phyloP scores from a whole-genome alignment of 1,140 invertebrate genomes.

The Atta colombica region DNA sequence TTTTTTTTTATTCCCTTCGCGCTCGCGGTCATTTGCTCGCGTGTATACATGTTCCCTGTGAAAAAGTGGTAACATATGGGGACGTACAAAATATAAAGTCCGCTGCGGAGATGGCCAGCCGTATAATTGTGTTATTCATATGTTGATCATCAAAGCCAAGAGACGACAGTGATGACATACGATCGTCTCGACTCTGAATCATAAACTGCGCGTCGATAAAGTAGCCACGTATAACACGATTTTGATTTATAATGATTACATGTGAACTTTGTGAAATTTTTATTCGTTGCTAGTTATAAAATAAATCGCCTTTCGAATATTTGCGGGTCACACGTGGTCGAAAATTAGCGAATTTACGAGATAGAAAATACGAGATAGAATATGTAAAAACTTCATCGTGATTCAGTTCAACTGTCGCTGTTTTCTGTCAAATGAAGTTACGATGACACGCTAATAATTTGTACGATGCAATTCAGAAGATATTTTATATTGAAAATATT shows the following conservation, averaged over 20 bases:
- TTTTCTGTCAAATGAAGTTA: conserved; percentile 30
- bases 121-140: conserved; percentile 39
- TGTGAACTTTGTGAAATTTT: neutral
- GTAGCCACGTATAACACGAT: neutral
- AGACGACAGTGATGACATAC: conserved; percentile 27
- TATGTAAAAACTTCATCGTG: conserved; percentile 6
- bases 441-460: conserved; percentile 43
- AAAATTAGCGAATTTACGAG: conserved; percentile 33
- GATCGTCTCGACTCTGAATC: conserved; percentile 6
- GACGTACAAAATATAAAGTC: neutral
- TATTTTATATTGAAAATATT: conserved; percentile 39
- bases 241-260: conserved; percentile 2
- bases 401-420: conserved; percentile 20
- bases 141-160: neutral
- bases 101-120: neutral
- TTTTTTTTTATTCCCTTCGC: conserved; percentile 54
- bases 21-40: conserved; percentile 59
- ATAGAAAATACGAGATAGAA: neutral
- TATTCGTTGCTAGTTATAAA: neutral
- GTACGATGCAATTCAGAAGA: conserved; percentile 33
- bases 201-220: neutral
- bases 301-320: conserved; percentile 22
- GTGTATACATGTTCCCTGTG: conserved; percentile 14
- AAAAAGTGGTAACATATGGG: conserved; percentile 46
- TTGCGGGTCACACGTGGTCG: neutral